A percentile compares a stretch with the other conserved stretches of the same genome.
These are phyloP conservation scores for Pelodytes ibericus DNA, from an alignment of 2,797 vertebrate species.

Conservation along the genomic window DNA sequence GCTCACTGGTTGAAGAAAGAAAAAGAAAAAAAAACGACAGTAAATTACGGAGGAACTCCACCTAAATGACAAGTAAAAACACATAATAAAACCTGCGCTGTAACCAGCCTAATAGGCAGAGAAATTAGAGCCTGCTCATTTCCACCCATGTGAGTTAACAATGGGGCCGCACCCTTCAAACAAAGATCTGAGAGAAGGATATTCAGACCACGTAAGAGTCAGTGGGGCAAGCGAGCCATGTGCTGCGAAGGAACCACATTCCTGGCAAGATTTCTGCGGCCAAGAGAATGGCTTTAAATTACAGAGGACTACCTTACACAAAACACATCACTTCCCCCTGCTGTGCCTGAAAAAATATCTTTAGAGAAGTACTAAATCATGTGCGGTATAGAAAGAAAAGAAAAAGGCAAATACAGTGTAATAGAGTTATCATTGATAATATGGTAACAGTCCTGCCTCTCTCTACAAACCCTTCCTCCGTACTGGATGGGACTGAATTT, in stretches of 20 bases:
- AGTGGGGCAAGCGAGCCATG: not conserved
- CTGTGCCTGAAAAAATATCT: too few relatives aligned
- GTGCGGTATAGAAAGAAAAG: too few relatives aligned
- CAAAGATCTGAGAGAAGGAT: not conserved
- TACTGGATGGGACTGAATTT: too few relatives aligned
- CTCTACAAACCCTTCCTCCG: too few relatives aligned
- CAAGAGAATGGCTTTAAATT: not conserved
- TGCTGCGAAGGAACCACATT: slow-evolving; percentile 3
- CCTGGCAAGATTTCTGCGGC: slow-evolving; percentile 13
- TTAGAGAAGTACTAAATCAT: too few relatives aligned
- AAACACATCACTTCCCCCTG: not conserved
- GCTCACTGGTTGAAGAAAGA: slow-evolving; percentile 5
- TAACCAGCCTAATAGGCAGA: not conserved
- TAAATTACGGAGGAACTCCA: slow-evolving; percentile 11
- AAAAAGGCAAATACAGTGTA: too few relatives aligned
- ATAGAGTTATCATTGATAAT: too few relatives aligned
- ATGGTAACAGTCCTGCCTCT: too few relatives aligned
- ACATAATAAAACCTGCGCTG: not conserved
- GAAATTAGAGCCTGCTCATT: not conserved
- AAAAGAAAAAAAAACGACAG: not conserved
- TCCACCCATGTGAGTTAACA: not conserved
- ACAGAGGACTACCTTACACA: not conserved
- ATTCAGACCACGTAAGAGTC: not conserved
- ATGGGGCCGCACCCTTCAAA: slow-evolving; percentile 5
- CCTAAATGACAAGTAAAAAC: slow-evolving; percentile 27